Evolutionary conservation across 1,140 invertebrate genomes (phyloP), one percentile per base, ranked within the genome.

Genomic region (Lasioglossum albipes): DNA sequence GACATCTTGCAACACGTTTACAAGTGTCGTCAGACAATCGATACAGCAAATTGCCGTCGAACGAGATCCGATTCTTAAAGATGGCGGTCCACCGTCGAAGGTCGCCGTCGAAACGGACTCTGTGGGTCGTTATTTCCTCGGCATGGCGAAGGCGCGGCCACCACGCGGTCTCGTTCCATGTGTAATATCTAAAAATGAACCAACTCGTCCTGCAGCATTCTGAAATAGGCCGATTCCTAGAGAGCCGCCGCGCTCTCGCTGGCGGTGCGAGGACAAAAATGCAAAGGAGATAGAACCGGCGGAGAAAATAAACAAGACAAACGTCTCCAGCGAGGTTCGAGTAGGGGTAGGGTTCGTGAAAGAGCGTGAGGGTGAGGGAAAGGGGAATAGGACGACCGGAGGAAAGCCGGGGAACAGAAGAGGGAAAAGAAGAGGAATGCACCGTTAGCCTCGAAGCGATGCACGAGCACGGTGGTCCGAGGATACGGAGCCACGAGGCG

Each of bases 201-300:
- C 42, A n/a, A 59, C 66, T 74, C 42, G 49, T 79, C 64, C 75
- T 42, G 67, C 62, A 27, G 54, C 64, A 61, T 79, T 62, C 81
- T 68, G 70, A 82, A 82, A 82, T 82, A 82, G 77, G 77, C 70
- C 81, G 67, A 79, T 82, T 79, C 31, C 66, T 70, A 74, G 52
- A 74, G 20, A 10, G 65, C 16, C n/a, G 12, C 3, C 12, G 65
- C 36, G 36, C 36, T 4, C 36, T 4, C 36, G 36, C 36, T 36
- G 36, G 1, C 36, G 3, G 36, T 36, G 36, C 36, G 22, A n/a
- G 57, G 36, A 81, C 57, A 31, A 49, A 52, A 73, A 68, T 68
- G 54, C 52, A 12, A 41, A 52, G 73, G 57, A 68, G 22, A 42
- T 1, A 31, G 41, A 75, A 49, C 31, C 20, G 41, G 20, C 42